These are phyloP conservation scores for Tetramorium alpestre DNA, from an alignment of 1,140 invertebrate species.

Conservation along the genomic window DNA sequence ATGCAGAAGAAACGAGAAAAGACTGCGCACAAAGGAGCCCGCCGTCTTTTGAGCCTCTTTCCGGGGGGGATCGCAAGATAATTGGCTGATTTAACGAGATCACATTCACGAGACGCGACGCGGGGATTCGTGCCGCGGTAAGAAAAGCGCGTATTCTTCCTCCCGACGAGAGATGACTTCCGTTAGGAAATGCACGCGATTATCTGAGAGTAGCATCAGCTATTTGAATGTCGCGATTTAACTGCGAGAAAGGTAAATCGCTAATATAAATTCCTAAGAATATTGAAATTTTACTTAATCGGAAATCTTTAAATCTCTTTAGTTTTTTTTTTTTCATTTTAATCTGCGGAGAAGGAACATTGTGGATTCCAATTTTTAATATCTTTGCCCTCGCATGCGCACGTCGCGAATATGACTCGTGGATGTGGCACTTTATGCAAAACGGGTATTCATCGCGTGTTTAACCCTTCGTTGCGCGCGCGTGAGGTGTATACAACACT, in stretches of 20 bases:
- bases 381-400: no score
- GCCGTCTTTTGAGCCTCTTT: constrained; percentile 21
- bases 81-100: constrained; percentile 52
- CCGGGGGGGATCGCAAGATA: neutral
- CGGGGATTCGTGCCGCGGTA: neutral
- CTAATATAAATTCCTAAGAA: neutral
- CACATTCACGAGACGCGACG: neutral
- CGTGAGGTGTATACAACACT: no score
- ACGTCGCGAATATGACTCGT: no score
- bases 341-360: neutral
- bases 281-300: neutral
- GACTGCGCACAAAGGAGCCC: neutral
- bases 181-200: neutral
- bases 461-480: neutral
- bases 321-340: neutral
- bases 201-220: neutral
- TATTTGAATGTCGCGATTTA: neutral
- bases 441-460: neutral
- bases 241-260: neutral
- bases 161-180: neutral
- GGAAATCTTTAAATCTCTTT: neutral
- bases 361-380: no score
- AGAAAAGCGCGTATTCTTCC: neutral
- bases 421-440: neutral
- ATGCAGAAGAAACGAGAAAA: constrained; percentile 26